Base-by-base conservation (phyloP, 2,797 vertebrate genomes). In the Dendrocincla tyrannina region DNA sequence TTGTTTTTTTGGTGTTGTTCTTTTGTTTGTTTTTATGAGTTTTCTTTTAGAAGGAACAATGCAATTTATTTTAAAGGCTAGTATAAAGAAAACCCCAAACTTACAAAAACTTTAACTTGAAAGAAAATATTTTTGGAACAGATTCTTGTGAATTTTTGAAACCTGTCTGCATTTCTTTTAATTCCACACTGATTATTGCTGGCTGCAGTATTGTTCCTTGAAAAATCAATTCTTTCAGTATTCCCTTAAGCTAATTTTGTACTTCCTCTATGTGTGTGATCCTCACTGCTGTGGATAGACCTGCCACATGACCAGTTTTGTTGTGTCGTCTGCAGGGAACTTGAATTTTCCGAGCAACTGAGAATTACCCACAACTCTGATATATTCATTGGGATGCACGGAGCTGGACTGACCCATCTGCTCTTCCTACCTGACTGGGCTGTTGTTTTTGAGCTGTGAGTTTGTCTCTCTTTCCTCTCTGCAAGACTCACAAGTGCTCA, bases 361-460 rank as follows among this genome's bases (percentile, higher is more conserved):
- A 98, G 94, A 89, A 98, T 99, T 95, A 99, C 99, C 8, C 99
- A 99, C 97, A 99, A 99, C 98, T 99, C 99, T 5, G 99, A 99
- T 97, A 98, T 99, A 96, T 99, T 99, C 95, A 99, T 99, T 41
- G 99, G 99, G 81, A 99, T 99, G 97, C 99, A 99, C 0, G 99
- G 99, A 87, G 99, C 99, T 9, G 99, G 99, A 9, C 99, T 99
- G 83, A 99, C 99, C 18, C 99, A 99, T 95, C 98, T 99, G 89
- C 99, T 99, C 80, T 99, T 99, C 94, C 98, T 99, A 35, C 99
- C 99, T 7, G 99, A 99, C 98, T 99, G 99, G 99, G 99, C 99
- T 82, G 98, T 99, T 85, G 98, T 99, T 53, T 99, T 99, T 92
- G 99, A 99, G 96, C 98, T 99, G 99, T 99, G 97, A 98, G 99